Conservation (phyloP, 1,140 invertebrate genomes). For the Oryctes rhinoceros region DNA sequence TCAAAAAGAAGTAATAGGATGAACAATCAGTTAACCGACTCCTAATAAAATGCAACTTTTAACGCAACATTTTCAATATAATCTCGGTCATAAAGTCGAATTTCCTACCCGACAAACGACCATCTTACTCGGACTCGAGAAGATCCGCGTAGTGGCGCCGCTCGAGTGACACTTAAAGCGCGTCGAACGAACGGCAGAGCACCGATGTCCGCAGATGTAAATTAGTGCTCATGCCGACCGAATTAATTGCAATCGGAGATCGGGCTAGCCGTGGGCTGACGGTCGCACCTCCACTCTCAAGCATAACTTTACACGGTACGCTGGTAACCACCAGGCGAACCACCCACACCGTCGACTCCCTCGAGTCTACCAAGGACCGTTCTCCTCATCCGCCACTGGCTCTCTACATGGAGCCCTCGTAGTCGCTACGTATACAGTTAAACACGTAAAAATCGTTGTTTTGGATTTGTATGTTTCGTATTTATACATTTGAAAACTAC, state of each 20-base stretch:
- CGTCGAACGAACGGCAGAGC: slow-evolving; percentile 12
- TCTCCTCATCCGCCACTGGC: slow-evolving; percentile 13
- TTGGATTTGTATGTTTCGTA: too few relatives aligned
- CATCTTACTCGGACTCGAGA: too few relatives aligned
- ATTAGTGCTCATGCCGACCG: slow-evolving; percentile 59
- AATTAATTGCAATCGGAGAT: slow-evolving; percentile 61
- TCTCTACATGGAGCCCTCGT: not conserved
- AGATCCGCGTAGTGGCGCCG: slow-evolving; percentile 13
- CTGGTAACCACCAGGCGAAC: slow-evolving; percentile 42
- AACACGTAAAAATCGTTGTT: too few relatives aligned
- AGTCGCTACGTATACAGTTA: not conserved
- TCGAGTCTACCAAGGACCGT: not conserved
- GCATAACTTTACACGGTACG: slow-evolving; percentile 50
- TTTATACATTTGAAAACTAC: too few relatives aligned
- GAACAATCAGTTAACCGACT: too few relatives aligned
- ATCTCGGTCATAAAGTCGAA: too few relatives aligned
- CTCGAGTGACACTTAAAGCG: slow-evolving; percentile 21
- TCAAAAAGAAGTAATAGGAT: too few relatives aligned
- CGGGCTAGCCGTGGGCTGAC: slow-evolving; percentile 52
- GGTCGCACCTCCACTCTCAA: slow-evolving; percentile 47
- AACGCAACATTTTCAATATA: too few relatives aligned
- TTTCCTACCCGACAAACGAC: too few relatives aligned
- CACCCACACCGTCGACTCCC: slow-evolving; percentile 8
- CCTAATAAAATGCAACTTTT: too few relatives aligned
- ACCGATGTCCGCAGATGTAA: slow-evolving; percentile 59